These are phyloP conservation scores for Asteroscopus sphinx DNA, from an alignment of 2,888 invertebrate species.

Conservation along the genomic window DNA sequence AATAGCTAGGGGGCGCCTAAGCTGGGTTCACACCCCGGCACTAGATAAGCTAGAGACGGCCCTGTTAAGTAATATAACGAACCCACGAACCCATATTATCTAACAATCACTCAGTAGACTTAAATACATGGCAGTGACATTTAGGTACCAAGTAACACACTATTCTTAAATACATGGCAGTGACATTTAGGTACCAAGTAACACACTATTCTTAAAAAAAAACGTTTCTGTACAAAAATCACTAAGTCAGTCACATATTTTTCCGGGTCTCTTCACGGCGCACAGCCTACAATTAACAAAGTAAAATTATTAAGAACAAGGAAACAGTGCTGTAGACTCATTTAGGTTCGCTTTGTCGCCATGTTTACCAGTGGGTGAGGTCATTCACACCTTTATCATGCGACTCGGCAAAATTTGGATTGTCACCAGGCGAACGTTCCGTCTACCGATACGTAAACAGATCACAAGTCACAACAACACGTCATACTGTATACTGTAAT, in stretches of 20 bases:
- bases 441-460: slow-evolving; percentile 42
- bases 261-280: slow-evolving; percentile 13
- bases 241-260: slow-evolving; percentile 3
- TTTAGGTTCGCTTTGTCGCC: slow-evolving; percentile 66
- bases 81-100: no score
- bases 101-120: no score
- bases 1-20: no score
- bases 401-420: slow-evolving; percentile 65
- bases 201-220: no score
- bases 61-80: no score
- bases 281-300: slow-evolving; percentile 40
- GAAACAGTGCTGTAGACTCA: slow-evolving; percentile 56
- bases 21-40: no score
- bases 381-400: slow-evolving; percentile 82
- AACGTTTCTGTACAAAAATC: no score
- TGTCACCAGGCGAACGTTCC: slow-evolving; percentile 52
- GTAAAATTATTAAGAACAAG: slow-evolving; percentile 44
- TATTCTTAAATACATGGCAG: no score
- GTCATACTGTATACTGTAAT: slow-evolving; percentile 47
- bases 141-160: no score
- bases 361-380: slow-evolving; percentile 71
- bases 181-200: no score
- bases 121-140: no score
- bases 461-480: slow-evolving; percentile 58
- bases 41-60: no score